A percentile compares a stretch with the other conserved stretches of the same genome.
phyloP scores from a whole-genome alignment of 2,113 vertebrate genomes.

The Camarhynchus parvulus region DNA sequence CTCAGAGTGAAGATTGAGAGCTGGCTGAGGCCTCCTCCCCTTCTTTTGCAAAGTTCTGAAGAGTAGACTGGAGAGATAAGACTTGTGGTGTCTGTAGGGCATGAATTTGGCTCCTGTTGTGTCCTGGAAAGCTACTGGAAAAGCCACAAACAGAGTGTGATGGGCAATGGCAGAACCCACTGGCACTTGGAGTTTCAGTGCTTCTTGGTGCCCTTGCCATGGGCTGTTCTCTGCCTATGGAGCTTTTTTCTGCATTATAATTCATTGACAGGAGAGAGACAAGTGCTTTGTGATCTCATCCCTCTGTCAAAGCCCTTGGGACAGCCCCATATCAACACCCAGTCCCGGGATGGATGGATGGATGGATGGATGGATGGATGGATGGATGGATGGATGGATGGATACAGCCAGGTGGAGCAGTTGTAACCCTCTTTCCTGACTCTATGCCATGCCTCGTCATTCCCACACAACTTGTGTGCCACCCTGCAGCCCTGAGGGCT shows the following conservation, averaged over 20 bases:
- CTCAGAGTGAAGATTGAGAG: not conserved
- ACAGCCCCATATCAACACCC: not conserved
- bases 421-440: not conserved
- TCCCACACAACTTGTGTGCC: rapidly evolving
- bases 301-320: not conserved
- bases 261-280: not conserved
- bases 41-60: not conserved
- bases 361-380: not conserved
- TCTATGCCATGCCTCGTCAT: not conserved
- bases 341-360: not conserved
- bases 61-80: not conserved
- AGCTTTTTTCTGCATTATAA: not conserved
- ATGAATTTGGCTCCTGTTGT: not conserved
- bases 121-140: not conserved
- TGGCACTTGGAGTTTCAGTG: not conserved
- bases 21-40: not conserved
- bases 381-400: not conserved
- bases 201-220: not conserved
- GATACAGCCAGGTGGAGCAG: not conserved
- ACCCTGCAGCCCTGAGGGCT: not conserved
- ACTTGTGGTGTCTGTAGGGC: not conserved
- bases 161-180: not conserved
- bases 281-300: not conserved
- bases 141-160: not conserved
- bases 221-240: not conserved